These are phyloP conservation scores for Lontra canadensis DNA, from an alignment of 2,113 vertebrate genomes.

Conservation along the genomic window DNA sequence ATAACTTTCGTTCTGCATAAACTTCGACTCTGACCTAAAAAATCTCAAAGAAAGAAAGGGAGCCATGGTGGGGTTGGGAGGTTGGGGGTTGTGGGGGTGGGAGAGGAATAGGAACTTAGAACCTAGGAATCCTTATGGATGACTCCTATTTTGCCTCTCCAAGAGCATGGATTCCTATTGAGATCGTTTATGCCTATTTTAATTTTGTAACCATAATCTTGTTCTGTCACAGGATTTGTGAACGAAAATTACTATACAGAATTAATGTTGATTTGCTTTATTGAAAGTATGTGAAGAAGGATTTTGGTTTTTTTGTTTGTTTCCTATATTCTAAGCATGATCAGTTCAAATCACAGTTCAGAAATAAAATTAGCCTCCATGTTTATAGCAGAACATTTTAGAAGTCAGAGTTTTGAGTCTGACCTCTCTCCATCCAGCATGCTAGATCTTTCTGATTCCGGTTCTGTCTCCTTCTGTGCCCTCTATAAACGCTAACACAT, in stretches of 20 bases:
- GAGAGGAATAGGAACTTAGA: neutral
- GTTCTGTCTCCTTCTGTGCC: neutral
- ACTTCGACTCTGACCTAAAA: neutral
- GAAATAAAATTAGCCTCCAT: neutral
- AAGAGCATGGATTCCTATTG: neutral
- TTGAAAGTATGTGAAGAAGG: neutral
- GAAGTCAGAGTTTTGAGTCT: neutral
- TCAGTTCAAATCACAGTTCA: neutral
- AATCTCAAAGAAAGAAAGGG: neutral
- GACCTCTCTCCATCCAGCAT: neutral
- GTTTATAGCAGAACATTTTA: neutral
- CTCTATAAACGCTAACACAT: neutral
- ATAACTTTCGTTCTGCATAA: neutral
- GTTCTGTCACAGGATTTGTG: neutral
- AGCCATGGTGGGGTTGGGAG: neutral
- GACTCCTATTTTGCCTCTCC: neutral
- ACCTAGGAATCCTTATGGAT: neutral
- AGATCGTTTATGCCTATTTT: neutral
- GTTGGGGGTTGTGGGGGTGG: accelerated
- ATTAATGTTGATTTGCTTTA: neutral
- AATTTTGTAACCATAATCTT: neutral
- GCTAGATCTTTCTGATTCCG: too few relatives aligned
- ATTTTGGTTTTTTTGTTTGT: neutral
- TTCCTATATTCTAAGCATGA: neutral
- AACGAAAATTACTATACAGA: neutral